These are phyloP conservation scores for Ditylenchus dipsaci DNA, from an alignment of 1,140 invertebrate genomes.

Conservation along the genomic window DNA sequence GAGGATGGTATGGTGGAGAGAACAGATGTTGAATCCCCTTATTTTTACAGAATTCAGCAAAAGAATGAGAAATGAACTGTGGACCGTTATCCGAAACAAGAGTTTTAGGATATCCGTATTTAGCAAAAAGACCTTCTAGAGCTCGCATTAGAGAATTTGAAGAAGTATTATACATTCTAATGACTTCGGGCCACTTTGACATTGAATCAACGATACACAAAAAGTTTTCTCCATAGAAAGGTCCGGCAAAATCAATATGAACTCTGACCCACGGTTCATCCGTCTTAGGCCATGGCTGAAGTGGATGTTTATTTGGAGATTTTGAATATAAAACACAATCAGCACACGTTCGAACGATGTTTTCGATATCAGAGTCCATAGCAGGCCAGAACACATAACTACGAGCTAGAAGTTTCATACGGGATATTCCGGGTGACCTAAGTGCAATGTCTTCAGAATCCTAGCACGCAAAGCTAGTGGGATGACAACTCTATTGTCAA, in stretches of 20 bases:
- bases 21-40: too few relatives aligned
- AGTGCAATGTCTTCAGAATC: constrained; percentile 60
- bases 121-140: too few relatives aligned
- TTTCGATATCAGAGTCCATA: constrained; percentile 21
- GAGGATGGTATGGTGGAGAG: too few relatives aligned
- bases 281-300: constrained; percentile 7
- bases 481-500: constrained; percentile 58
- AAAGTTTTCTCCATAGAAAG: neutral
- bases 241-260: constrained; percentile 14
- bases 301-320: constrained; percentile 12
- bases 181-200: too few relatives aligned
- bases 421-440: constrained; percentile 62
- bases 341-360: constrained; percentile 8
- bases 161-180: too few relatives aligned
- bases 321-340: neutral
- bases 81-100: too few relatives aligned
- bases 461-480: constrained; percentile 57
- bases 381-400: constrained; percentile 23
- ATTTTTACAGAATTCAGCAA: too few relatives aligned
- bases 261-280: constrained; percentile 11
- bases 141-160: too few relatives aligned
- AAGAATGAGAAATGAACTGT: too few relatives aligned
- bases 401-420: constrained; percentile 63
- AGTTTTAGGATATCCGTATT: too few relatives aligned
- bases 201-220: too few relatives aligned